These are phyloP conservation scores for Morpho deidamia DNA, from an alignment of 2,888 invertebrate species.

Conservation along the genomic window DNA sequence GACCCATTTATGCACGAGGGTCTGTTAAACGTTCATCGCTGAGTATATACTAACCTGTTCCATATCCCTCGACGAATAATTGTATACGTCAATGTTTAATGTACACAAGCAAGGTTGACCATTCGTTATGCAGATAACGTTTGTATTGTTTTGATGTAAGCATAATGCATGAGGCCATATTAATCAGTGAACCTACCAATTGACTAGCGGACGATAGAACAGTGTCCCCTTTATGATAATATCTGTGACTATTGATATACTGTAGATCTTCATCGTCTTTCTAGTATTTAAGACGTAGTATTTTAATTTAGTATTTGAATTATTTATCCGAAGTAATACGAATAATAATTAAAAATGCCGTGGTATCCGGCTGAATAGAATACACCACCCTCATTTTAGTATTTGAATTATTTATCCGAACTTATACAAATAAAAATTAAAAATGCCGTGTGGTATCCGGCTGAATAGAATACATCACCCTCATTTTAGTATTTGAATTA, in stretches of 20 bases:
- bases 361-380: no score
- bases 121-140: slow-evolving; percentile 19
- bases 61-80: slow-evolving; percentile 6
- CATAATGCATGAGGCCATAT: slow-evolving; percentile 16
- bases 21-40: slow-evolving; percentile 3
- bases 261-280: no score
- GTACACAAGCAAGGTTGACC: slow-evolving; percentile 13
- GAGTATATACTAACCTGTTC: slow-evolving; percentile 2
- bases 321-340: no score
- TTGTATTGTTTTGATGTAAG: slow-evolving; percentile 8
- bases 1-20: slow-evolving; percentile 9
- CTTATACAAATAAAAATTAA: no score
- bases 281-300: no score
- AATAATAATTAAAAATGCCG: no score
- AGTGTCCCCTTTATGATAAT: not conserved
- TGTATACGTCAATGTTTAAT: slow-evolving; percentile 6
- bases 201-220: not conserved
- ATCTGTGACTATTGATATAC: not conserved
- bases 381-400: no score
- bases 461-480: no score
- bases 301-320: no score
- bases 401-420: no score
- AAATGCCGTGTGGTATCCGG: no score
- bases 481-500: no score
- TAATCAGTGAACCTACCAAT: slow-evolving; percentile 10